A percentile compares a stretch with the other conserved stretches of the same genome.
Conservation (phyloP, 2,797 vertebrate genomes). For the Notolepis coatsorum region DNA sequence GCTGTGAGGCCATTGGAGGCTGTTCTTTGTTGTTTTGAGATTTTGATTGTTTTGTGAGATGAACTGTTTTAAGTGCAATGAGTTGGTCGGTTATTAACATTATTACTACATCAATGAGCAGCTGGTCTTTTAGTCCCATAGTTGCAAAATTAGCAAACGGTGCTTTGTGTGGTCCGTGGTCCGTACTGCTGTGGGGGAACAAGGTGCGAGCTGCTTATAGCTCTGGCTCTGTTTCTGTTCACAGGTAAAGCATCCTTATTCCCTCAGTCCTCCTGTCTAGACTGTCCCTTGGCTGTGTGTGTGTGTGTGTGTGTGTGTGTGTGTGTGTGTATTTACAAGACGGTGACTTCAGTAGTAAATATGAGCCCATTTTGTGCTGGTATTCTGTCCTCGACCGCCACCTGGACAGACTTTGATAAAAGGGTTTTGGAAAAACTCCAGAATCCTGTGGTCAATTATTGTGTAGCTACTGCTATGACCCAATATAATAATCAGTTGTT, state of each 20-base stretch:
- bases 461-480: no score
- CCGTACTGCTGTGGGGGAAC: no score
- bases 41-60: slow-evolving; percentile 56
- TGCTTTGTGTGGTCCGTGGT: slow-evolving; percentile 25
- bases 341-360: not conserved
- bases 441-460: no score
- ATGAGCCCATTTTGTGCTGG: not conserved
- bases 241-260: not conserved
- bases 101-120: slow-evolving; percentile 17
- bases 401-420: not conserved
- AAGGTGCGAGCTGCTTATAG: no score
- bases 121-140: slow-evolving; percentile 16
- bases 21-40: slow-evolving; percentile 39
- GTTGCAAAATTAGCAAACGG: slow-evolving; percentile 11
- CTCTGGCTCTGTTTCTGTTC: not conserved
- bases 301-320: no score
- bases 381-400: not conserved
- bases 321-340: not conserved
- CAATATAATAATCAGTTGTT: no score
- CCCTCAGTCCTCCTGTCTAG: not conserved
- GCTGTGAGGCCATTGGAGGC: slow-evolving; percentile 52
- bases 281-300: no score
- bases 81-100: slow-evolving; percentile 38
- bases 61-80: slow-evolving; percentile 38
- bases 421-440: no score